These are phyloP conservation scores for Phataginus tetradactyla DNA, from an alignment of 2,797 vertebrate species.

Conservation along the genomic window DNA sequence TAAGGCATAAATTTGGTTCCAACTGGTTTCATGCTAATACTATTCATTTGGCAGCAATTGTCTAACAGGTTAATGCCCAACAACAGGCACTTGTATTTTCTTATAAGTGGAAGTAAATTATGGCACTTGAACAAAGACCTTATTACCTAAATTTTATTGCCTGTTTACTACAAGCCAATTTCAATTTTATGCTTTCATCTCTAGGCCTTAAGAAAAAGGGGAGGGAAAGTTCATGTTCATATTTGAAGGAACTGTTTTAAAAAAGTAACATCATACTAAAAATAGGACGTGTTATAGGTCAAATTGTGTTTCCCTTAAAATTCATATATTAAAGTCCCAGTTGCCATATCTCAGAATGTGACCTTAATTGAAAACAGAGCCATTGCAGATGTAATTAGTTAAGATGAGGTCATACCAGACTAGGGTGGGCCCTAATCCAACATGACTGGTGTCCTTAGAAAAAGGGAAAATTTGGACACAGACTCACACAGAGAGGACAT, in stretches of 20 bases:
- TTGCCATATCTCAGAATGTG: background rate
- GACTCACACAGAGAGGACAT: background rate
- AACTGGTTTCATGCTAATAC: background rate
- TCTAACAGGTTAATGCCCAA: conserved; percentile 6
- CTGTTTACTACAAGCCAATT: conserved; percentile 28
- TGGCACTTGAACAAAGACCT: conserved; percentile 52
- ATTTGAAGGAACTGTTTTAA: background rate
- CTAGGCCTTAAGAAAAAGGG: conserved; percentile 18
- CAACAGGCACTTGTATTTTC: conserved; percentile 57
- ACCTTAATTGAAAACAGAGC: background rate
- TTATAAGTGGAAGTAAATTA: background rate
- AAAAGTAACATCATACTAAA: conserved; percentile 31
- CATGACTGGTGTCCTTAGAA: background rate
- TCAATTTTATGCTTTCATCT: conserved; percentile 35
- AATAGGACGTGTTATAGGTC: background rate
- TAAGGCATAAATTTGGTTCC: background rate
- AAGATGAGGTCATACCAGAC: background rate
- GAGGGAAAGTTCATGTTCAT: background rate
- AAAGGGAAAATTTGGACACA: background rate
- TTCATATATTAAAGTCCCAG: background rate
- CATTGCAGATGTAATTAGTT: background rate
- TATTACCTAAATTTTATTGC: conserved; percentile 31
- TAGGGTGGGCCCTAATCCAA: background rate
- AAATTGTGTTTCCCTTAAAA: background rate
- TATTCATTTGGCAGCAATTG: conserved; percentile 34